phyloP scores from a whole-genome alignment of 2,888 invertebrate genomes.

The Orgyia antiqua region DNA sequence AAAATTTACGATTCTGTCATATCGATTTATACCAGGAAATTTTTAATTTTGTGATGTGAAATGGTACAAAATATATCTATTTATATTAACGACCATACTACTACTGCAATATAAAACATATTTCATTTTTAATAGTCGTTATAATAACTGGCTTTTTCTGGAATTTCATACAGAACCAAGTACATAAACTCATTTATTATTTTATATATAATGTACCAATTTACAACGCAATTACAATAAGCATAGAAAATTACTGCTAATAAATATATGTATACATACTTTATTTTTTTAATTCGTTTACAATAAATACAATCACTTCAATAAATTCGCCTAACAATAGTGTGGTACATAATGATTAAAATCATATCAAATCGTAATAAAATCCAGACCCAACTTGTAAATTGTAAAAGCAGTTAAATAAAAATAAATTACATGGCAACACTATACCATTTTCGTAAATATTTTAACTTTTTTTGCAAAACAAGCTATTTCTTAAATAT shows the following conservation, averaged over 20 bases:
- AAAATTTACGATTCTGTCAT: conserved; percentile 2
- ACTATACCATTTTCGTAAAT: conserved; percentile 1
- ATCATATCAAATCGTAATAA: conserved; percentile 7
- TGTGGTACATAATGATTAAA: conserved; percentile 5
- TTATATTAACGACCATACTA: not conserved
- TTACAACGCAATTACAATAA: conserved; percentile 7
- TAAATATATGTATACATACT: conserved; percentile 11
- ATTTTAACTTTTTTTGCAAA: not conserved
- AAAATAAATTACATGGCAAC: conserved; percentile 16
- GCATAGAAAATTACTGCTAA: conserved; percentile 9
- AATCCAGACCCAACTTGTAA: conserved; percentile 7
- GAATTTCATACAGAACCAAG: too few relatives aligned
- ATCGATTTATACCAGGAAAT: not conserved
- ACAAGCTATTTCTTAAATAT: too few relatives aligned
- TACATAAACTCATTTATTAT: not conserved
- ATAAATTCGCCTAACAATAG: conserved; percentile 34
- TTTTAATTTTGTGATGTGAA: not conserved
- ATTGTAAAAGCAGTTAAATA: conserved; percentile 8
- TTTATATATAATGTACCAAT: not conserved
- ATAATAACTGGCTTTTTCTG: too few relatives aligned
- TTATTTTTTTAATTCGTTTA: conserved; percentile 6
- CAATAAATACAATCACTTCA: conserved; percentile 27
- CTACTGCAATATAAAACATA: too few relatives aligned
- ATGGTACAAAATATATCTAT: not conserved
- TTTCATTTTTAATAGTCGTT: not conserved